phyloP scores from a whole-genome alignment of 1,140 invertebrate genomes.

The Zaprionus ghesquierei region DNA sequence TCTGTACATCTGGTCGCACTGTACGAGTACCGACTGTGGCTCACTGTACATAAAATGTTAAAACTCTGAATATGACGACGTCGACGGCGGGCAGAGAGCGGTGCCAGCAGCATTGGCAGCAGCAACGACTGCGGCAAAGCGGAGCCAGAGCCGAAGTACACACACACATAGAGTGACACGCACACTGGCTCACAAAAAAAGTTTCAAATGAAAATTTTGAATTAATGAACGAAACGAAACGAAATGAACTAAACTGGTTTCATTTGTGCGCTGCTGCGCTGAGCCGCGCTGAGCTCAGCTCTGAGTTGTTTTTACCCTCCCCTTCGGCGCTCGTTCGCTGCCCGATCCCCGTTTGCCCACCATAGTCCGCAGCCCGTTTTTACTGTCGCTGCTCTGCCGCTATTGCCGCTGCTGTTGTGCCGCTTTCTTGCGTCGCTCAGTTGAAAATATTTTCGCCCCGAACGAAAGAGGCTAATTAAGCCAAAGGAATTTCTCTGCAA shows the following conservation, averaged over 20 bases:
- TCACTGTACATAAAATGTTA: slow-evolving; percentile 78
- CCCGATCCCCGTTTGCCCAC: neutral
- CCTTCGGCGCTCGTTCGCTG: neutral
- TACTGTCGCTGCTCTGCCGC: slow-evolving; percentile 26
- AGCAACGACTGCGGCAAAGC: slow-evolving; percentile 70
- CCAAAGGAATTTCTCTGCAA: slow-evolving; percentile 81
- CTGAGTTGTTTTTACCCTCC: slow-evolving; percentile 37
- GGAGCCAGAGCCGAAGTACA: slow-evolving; percentile 41
- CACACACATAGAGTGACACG: slow-evolving; percentile 46
- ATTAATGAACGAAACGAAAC: slow-evolving; percentile 81
- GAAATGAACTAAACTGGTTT: slow-evolving; percentile 81
- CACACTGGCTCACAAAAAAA: slow-evolving; percentile 56
- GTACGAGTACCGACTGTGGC: slow-evolving; percentile 36
- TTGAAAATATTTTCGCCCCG: slow-evolving; percentile 79
- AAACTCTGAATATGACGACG: slow-evolving; percentile 81
- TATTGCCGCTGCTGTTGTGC: slow-evolving; percentile 59
- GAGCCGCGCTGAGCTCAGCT: slow-evolving; percentile 53
- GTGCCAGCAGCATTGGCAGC: slow-evolving; percentile 43
- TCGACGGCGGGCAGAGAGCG: slow-evolving; percentile 35
- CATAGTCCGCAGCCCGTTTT: slow-evolving; percentile 1
- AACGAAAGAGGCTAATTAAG: slow-evolving; percentile 80
- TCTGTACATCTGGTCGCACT: neutral
- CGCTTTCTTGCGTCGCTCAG: slow-evolving; percentile 78
- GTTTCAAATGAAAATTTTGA: slow-evolving; percentile 81
- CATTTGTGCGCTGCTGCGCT: slow-evolving; percentile 73